Evolutionary conservation across 1,140 invertebrate species (phyloP).

Genomic region (Psix sp.): DNA sequence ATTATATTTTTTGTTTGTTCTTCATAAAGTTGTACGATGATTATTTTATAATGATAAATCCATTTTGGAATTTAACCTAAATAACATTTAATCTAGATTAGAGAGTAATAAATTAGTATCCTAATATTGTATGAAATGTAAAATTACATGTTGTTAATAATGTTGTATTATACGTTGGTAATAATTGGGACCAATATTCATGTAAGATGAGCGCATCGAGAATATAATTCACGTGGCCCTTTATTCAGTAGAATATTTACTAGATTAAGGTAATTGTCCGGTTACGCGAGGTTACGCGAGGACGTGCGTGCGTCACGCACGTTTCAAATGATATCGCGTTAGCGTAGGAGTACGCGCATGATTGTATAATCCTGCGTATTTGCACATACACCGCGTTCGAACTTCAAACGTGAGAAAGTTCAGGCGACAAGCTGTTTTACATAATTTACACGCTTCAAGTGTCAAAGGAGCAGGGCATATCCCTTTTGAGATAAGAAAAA

Average conservation of each 20-base stretch:
- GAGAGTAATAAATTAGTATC: too few relatives aligned
- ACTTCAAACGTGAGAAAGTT: constrained; percentile 65
- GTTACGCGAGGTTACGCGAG: constrained; percentile 62
- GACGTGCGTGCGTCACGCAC: constrained; percentile 65
- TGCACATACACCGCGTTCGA: constrained; percentile 49
- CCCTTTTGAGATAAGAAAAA: too few relatives aligned
- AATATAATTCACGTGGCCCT: constrained; percentile 51
- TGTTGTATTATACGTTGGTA: too few relatives aligned
- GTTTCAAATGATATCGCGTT: constrained; percentile 56
- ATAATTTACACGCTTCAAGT: constrained; percentile 11
- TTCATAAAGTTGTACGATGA: too few relatives aligned
- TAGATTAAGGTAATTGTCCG: constrained; percentile 75
- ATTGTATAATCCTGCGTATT: constrained; percentile 49
- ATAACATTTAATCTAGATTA: too few relatives aligned
- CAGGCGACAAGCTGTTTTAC: constrained; percentile 36
- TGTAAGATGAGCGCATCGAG: background rate
- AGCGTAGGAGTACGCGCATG: constrained; percentile 51
- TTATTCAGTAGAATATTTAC: constrained; percentile 74
- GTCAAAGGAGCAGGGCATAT: background rate
- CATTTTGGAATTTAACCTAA: too few relatives aligned
- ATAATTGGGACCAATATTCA: too few relatives aligned
- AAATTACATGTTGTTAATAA: too few relatives aligned
- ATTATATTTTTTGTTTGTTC: too few relatives aligned
- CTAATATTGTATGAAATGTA: too few relatives aligned
- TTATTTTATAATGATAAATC: too few relatives aligned